Percentiles rank a stretch among this genome's conserved stretches.
Conservation (phyloP, 2,888 invertebrate species). For the Dolomedes plantarius region DNA sequence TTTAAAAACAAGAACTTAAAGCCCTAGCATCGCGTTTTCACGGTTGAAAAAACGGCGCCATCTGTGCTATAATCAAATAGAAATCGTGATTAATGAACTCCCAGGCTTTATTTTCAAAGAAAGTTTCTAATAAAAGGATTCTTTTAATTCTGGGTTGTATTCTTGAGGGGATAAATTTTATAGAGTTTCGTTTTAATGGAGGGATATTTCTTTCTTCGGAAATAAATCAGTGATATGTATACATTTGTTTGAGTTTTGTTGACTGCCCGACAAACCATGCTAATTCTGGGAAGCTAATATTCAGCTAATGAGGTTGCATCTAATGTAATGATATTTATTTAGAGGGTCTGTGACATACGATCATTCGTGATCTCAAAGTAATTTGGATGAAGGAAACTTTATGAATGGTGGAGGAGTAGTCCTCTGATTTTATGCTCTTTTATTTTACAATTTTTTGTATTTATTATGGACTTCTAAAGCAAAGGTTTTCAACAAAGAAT, state of each 20-base stretch:
- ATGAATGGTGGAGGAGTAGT: no score
- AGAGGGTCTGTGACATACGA: no score
- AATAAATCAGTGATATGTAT: background rate
- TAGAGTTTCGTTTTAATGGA: background rate
- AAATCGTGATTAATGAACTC: constrained; percentile 10
- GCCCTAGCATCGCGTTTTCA: background rate
- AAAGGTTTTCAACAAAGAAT: no score
- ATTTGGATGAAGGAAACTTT: no score
- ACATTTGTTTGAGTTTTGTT: background rate
- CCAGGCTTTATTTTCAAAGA: background rate
- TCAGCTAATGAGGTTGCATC: background rate
- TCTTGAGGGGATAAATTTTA: constrained; percentile 11
- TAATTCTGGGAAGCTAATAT: background rate
- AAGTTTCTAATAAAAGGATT: constrained; percentile 4
- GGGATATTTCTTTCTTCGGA: background rate
- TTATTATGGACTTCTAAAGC: no score
- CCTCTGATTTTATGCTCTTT: no score
- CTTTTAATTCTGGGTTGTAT: constrained; percentile 3
- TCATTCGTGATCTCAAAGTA: no score
- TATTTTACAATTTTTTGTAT: no score
- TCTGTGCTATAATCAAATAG: constrained; percentile 12
- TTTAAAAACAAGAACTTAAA: background rate
- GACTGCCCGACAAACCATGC: background rate
- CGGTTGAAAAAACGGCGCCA: constrained; percentile 12
- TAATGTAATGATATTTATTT: no score